Evolutionary conservation across 35 echinoderm and acorn worm species (phyloP).

Genomic region (Chiridota heheva): DNA sequence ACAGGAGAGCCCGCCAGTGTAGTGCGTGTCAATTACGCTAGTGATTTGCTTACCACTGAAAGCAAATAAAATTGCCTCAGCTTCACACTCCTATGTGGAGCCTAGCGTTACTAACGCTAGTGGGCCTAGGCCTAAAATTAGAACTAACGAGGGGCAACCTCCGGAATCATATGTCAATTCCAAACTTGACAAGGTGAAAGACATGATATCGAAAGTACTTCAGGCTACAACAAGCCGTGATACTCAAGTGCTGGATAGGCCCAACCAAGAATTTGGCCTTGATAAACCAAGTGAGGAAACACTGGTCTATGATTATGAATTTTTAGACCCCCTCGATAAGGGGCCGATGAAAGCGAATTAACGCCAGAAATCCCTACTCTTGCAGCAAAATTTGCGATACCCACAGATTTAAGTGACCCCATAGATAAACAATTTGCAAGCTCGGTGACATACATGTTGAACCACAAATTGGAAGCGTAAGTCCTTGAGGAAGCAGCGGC

Average conservation of each 20-base stretch:
- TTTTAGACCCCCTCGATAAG: not conserved
- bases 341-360: not conserved
- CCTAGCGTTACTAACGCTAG: too few relatives aligned
- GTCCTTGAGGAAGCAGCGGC: slow-evolving; percentile 1
- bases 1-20: too few relatives aligned
- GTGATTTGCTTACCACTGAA: too few relatives aligned
- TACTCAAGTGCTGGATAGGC: not conserved
- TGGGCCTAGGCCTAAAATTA: too few relatives aligned
- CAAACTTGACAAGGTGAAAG: not conserved
- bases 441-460: not conserved
- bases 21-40: too few relatives aligned
- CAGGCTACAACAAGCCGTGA: not conserved
- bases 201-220: not conserved
- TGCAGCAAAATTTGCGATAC: not conserved
- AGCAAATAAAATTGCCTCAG: too few relatives aligned
- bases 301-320: not conserved
- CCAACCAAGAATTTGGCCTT: not conserved
- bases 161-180: not conserved
- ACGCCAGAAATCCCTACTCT: not conserved
- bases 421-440: not conserved
- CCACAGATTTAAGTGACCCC: not conserved
- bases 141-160: too few relatives aligned
- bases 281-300: not conserved
- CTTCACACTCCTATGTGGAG: too few relatives aligned
- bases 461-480: slow-evolving; percentile 26